Conservation (phyloP, 2,797 vertebrate genomes). For the Psittacula echo region DNA sequence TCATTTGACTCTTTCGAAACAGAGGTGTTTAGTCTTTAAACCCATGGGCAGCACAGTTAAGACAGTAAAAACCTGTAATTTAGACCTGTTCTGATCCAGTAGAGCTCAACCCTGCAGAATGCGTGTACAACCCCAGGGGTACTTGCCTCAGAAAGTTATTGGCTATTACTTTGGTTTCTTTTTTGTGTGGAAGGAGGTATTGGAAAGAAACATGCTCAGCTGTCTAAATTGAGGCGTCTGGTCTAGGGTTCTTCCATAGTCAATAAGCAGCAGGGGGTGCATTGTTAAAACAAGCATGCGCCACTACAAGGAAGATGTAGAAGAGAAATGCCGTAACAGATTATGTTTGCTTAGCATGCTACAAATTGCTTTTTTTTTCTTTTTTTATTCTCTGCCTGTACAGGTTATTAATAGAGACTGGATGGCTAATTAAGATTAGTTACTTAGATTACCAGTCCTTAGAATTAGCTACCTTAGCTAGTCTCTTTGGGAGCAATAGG, state of each 20-base stretch:
- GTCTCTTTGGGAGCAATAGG: not conserved
- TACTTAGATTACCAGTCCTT: not conserved
- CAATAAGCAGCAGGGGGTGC: rapidly evolving
- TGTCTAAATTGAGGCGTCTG: not conserved
- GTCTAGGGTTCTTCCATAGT: not conserved
- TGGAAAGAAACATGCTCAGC: not conserved
- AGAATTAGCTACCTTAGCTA: not conserved
- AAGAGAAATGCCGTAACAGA: not conserved
- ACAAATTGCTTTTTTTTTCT: not conserved
- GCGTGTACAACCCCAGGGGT: not conserved
- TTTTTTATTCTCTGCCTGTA: not conserved
- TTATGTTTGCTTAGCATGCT: not conserved
- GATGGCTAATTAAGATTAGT: not conserved
- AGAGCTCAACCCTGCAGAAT: not conserved
- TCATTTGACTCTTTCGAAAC: not conserved
- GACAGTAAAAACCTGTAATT: not conserved
- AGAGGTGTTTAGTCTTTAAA: not conserved
- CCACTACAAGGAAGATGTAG: not conserved
- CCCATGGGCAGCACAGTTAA: not conserved
- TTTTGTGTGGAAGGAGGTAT: not conserved
- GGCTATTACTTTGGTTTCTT: not conserved
- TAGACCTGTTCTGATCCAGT: not conserved
- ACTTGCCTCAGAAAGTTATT: not conserved
- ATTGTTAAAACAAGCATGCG: not conserved
- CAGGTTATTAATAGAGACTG: not conserved